A percentile compares a stretch with the other conserved stretches of the same genome.
Evolutionary conservation across 2,797 vertebrate genomes (phyloP).

Genomic region (Anas bahamensis): DNA sequence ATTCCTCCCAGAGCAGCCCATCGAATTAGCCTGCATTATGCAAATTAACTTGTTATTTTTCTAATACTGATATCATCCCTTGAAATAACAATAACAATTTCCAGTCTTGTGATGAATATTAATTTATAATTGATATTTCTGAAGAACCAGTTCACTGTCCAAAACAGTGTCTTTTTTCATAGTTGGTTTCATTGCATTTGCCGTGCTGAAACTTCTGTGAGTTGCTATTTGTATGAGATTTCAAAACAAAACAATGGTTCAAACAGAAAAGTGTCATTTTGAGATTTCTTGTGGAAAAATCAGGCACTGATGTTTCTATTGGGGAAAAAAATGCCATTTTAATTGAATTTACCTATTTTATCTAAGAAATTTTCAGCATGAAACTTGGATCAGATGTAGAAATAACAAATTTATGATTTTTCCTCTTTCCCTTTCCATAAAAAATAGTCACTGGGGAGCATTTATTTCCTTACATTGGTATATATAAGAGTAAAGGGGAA

Average conservation of each 20-base stretch:
- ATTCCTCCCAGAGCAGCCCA: neutral
- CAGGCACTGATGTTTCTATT: neutral
- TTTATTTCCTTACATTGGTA: neutral
- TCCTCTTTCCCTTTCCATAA: neutral
- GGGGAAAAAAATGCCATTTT: neutral
- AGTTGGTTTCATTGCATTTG: neutral
- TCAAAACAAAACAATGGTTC: neutral
- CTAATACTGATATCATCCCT: neutral
- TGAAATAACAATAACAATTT: slow-evolving; percentile 1
- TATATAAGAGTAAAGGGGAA: neutral
- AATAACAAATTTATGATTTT: neutral
- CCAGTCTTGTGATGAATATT: neutral
- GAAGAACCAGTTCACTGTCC: neutral
- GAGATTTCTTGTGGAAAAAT: neutral
- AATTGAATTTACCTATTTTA: neutral
- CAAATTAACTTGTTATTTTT: neutral
- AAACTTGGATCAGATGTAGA: neutral
- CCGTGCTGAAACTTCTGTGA: neutral
- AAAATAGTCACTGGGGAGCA: neutral
- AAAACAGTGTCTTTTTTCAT: neutral
- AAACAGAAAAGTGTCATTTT: neutral
- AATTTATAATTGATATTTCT: neutral
- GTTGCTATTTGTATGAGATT: neutral
- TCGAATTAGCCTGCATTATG: neutral
- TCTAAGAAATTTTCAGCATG: neutral